Evolutionary conservation across 2,888 invertebrate species (phyloP), one percentile per base, ranked within the genome.

Genomic region (Odontocolon sp.): DNA sequence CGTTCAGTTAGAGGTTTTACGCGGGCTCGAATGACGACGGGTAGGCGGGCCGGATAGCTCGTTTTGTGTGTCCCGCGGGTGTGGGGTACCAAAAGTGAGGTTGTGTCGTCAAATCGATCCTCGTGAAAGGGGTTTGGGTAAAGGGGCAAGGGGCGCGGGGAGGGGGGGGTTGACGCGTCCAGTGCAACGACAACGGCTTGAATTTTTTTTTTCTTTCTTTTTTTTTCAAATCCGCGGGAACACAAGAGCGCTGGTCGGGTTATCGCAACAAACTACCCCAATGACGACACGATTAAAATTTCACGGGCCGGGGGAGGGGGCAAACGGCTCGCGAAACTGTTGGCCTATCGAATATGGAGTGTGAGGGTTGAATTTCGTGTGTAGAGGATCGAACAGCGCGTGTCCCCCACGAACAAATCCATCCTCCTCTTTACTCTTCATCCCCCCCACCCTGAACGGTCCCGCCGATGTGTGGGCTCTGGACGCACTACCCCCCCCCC

Each of bases 251-350:
- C 82, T 85, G 87, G 85, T 87, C 84, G 83, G 84, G 85, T 88
- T 88, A 89, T 88, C 86, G 87, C 87, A 87, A 89, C 89, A 89
- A 89, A 89, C 89, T 89, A 88, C 85, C 87, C 88, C 88, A 88
- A 89, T 89, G 88, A 88, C 88, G 88, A 88, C 86, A 86, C 89
- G 88, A 89, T 89, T 89, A 89, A 89, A 89, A 89, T 89, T 89
- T 89, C 88, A 89, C 88, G 57, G 28, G 61, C 61, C 56, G 38
- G 28, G 31, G 26, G 45, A 16, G 16, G 67, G 40, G n/a, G 9
- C 14, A 16, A 36, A 45, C 42, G 66, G 52, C 45, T 68, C 18
- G 14, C 61, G 63, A 63, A n/a, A 23, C 28, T 52, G 56, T 59
- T 11, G 54, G 36, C 40, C 66, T 59, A 75, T 70, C 70, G 75